phyloP scores from a whole-genome alignment of 2,797 vertebrate genomes.

The Serranus cabrilla region DNA sequence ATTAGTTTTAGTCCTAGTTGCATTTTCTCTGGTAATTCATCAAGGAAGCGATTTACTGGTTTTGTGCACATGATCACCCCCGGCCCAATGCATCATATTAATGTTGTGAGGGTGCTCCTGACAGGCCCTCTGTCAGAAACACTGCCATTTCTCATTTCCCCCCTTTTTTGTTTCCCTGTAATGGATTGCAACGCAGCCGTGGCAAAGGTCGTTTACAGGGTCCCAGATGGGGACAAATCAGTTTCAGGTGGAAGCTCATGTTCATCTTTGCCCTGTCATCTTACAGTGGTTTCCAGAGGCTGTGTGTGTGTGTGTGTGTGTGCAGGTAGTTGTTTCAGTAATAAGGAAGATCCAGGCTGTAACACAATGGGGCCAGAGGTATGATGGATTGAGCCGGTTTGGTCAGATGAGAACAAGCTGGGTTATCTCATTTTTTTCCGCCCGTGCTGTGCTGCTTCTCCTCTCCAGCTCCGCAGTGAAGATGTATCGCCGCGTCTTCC shows the following conservation, averaged over 20 bases:
- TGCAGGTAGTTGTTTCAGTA: slow-evolving; percentile 46
- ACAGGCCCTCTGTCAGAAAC: slow-evolving; percentile 35
- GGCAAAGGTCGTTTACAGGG: slow-evolving; percentile 54
- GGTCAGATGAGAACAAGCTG: slow-evolving; percentile 62
- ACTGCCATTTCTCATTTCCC: slow-evolving; percentile 36
- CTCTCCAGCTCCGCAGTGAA: slow-evolving; percentile 27
- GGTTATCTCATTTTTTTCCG: slow-evolving; percentile 43
- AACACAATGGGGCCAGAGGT: slow-evolving; percentile 70
- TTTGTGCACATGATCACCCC: slow-evolving; percentile 29
- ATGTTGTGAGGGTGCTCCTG: slow-evolving; percentile 15
- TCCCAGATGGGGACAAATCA: slow-evolving; percentile 63
- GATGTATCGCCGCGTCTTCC: slow-evolving; percentile 47
- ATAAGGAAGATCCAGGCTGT: slow-evolving; percentile 63
- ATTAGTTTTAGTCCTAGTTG: background rate
- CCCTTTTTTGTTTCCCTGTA: slow-evolving; percentile 44
- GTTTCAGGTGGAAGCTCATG: slow-evolving; percentile 53
- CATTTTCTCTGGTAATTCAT: slow-evolving; percentile 13
- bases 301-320: slow-evolving; percentile 4
- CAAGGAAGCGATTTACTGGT: slow-evolving; percentile 20
- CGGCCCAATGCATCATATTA: slow-evolving; percentile 24
- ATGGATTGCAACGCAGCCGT: slow-evolving; percentile 51
- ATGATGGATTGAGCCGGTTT: slow-evolving; percentile 78
- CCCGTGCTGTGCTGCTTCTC: slow-evolving; percentile 16
- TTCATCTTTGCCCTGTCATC: slow-evolving; percentile 19
- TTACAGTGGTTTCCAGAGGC: slow-evolving; percentile 23